A percentile compares a stretch with the other conserved stretches of the same genome.
These are phyloP conservation scores for Operophtera brumata DNA, from an alignment of 2,888 invertebrate genomes.

Conservation along the genomic window DNA sequence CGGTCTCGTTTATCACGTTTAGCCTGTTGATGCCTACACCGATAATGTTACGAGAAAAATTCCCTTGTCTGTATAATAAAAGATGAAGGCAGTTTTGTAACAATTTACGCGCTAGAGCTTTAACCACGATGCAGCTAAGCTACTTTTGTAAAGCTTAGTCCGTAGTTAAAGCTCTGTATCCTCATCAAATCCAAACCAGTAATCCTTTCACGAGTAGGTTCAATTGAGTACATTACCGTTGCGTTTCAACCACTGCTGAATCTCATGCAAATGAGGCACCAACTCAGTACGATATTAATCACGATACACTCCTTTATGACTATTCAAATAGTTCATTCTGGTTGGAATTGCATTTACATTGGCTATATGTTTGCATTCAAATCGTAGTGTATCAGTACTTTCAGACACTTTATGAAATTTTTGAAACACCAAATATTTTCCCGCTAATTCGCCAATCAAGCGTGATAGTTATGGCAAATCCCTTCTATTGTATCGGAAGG, in stretches of 20 bases:
- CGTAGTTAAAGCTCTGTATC: background rate
- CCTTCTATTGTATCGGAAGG: too few species aligned
- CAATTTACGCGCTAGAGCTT: too few species aligned
- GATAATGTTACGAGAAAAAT: too few species aligned
- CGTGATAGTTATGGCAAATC: too few species aligned
- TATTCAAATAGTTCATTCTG: slow-evolving; percentile 12
- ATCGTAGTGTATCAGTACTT: background rate
- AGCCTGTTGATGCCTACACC: too few species aligned
- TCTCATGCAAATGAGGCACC: slow-evolving; percentile 29
- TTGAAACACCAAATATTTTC: too few species aligned
- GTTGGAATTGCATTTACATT: slow-evolving; percentile 10
- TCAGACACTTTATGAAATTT: too few species aligned
- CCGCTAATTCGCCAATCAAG: too few species aligned
- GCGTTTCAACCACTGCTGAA: slow-evolving; percentile 21
- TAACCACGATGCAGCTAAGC: background rate
- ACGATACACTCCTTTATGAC: slow-evolving; percentile 22
- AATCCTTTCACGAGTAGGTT: background rate
- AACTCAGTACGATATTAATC: slow-evolving; percentile 28
- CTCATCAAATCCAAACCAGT: background rate
- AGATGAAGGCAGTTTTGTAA: too few species aligned
- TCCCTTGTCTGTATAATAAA: too few species aligned
- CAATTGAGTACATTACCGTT: slow-evolving; percentile 1
- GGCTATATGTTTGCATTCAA: slow-evolving; percentile 1
- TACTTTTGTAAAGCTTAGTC: background rate
- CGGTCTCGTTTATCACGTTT: too few species aligned